Percentiles rank a stretch among this genome's conserved stretches.
Evolutionary conservation across 2,888 invertebrate species (phyloP).

Genomic region (Apamea anceps): DNA sequence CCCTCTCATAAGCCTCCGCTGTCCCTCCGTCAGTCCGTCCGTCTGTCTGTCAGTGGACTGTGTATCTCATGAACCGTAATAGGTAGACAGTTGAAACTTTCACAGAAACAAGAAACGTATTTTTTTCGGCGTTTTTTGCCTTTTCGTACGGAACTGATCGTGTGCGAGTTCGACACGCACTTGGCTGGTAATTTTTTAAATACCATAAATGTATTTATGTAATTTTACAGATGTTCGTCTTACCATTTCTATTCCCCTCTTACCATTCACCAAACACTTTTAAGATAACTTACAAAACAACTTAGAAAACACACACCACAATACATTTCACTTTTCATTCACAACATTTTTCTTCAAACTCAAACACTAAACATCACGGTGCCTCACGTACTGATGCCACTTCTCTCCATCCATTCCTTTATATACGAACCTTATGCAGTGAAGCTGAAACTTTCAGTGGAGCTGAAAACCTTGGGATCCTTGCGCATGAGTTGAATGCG

Average conservation of each 20-base stretch:
- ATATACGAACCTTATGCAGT: constrained; percentile 75
- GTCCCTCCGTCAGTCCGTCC: too few species aligned
- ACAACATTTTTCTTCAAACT: constrained; percentile 8
- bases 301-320: constrained; percentile 1
- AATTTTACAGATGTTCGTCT: not conserved
- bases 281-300: not conserved
- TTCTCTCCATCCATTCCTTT: constrained; percentile 66
- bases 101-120: too few species aligned
- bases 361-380: constrained; percentile 62
- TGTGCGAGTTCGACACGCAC: not conserved
- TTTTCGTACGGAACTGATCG: too few species aligned
- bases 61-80: too few species aligned
- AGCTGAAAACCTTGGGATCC: constrained; percentile 73
- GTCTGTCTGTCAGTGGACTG: too few species aligned
- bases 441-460: constrained; percentile 78
- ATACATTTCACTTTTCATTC: not conserved
- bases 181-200: not conserved
- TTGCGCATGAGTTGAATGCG: constrained; percentile 74
- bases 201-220: not conserved
- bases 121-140: too few species aligned
- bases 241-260: not conserved
- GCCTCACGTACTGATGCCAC: constrained; percentile 71
- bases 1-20: too few species aligned
- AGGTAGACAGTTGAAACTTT: too few species aligned
- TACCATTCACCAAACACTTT: not conserved